phyloP scores from a whole-genome alignment of 1,140 invertebrate genomes.

The Plutomurus gul region DNA sequence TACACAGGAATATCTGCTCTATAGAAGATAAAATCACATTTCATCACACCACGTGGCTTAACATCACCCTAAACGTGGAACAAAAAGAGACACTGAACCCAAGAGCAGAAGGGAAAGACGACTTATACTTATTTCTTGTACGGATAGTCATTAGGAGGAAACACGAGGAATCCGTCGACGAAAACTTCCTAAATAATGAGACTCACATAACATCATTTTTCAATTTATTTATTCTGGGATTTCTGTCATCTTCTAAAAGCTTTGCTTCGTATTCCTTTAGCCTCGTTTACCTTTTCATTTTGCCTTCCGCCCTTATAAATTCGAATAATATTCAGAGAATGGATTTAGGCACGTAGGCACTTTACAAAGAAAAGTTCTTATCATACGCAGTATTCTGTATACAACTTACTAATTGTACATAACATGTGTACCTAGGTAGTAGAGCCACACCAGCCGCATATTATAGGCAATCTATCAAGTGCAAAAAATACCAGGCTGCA shows the following conservation, averaged over 20 bases:
- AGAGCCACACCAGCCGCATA: neutral
- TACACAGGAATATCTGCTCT: too few relatives aligned
- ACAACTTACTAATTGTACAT: neutral
- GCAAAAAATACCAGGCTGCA: too few relatives aligned
- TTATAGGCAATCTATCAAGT: neutral
- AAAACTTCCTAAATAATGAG: constrained; percentile 2
- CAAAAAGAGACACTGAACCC: too few relatives aligned
- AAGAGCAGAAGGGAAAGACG: neutral
- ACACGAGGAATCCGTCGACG: neutral
- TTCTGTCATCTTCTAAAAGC: neutral
- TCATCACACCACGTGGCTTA: too few relatives aligned
- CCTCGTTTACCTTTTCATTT: neutral
- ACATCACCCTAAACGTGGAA: too few relatives aligned
- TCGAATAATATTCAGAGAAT: neutral
- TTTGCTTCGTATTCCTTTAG: neutral
- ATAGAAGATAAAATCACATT: too few relatives aligned
- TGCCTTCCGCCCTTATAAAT: neutral
- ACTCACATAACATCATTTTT: constrained; percentile 16
- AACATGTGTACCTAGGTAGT: neutral
- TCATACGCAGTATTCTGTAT: neutral
- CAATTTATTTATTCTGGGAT: constrained; percentile 23
- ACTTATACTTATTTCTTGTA: too few relatives aligned
- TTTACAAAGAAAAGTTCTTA: neutral
- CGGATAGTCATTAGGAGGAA: neutral
- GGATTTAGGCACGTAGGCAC: neutral